These are phyloP conservation scores for Bombus consobrinus DNA, from an alignment of 1,140 invertebrate species.

Conservation along the genomic window DNA sequence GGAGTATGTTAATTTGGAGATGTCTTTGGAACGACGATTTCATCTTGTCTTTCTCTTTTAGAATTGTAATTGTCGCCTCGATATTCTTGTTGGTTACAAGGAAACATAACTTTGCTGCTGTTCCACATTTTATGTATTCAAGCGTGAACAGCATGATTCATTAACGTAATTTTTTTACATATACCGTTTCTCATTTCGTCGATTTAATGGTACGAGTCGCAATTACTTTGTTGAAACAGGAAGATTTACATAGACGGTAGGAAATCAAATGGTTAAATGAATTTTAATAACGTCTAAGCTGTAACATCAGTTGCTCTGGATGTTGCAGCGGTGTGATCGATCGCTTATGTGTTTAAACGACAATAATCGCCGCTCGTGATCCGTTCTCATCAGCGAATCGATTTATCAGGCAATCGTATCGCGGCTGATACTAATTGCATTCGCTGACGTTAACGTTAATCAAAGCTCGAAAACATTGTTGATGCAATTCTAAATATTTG, in stretches of 20 bases:
- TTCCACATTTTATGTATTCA: neutral
- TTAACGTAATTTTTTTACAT: neutral
- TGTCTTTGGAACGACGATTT: too few species aligned
- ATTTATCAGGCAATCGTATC: conserved; percentile 38
- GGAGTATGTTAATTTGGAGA: too few species aligned
- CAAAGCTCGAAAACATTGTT: conserved; percentile 21
- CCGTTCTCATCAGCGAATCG: neutral
- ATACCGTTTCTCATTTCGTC: neutral
- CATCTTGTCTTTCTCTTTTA: too few species aligned
- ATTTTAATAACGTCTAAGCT: too few species aligned
- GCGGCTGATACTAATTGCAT: conserved; percentile 24
- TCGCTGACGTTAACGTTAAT: conserved; percentile 43
- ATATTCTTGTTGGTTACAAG: too few species aligned
- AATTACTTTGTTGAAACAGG: too few species aligned
- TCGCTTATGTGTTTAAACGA: conserved; percentile 12
- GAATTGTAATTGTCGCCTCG: too few species aligned
- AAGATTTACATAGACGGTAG: too few species aligned
- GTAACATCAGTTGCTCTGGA: neutral
- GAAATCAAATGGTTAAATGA: too few species aligned
- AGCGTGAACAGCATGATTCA: neutral
- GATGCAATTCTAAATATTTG: conserved; percentile 58
- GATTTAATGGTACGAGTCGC: neutral
- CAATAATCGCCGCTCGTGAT: neutral
- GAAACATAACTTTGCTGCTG: too few species aligned
- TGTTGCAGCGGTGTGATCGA: neutral